Percentiles rank a stretch among this genome's conserved stretches.
These are phyloP conservation scores for Drosophila parthenogenetica DNA, from an alignment of 2,888 invertebrate species.

Conservation along the genomic window DNA sequence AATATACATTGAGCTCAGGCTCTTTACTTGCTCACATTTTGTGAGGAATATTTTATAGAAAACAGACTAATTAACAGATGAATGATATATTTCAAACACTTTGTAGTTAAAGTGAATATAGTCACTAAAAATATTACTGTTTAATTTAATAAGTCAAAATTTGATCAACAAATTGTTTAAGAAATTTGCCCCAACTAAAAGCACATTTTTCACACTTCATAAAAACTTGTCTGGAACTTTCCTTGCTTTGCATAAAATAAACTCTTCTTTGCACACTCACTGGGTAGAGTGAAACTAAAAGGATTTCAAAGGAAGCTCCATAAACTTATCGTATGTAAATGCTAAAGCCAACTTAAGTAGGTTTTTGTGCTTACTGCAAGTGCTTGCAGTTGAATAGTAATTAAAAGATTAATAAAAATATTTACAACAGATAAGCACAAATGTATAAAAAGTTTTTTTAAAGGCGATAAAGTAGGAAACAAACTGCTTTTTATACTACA, in stretches of 20 bases:
- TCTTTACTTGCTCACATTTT: too few relatives aligned
- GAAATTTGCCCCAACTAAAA: background rate
- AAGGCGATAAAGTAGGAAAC: background rate
- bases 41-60: too few relatives aligned
- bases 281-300: conserved; percentile 5
- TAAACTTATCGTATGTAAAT: conserved; percentile 12
- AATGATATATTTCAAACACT: too few relatives aligned
- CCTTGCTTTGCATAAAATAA: background rate
- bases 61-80: too few relatives aligned
- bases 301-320: conserved; percentile 6
- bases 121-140: too few relatives aligned
- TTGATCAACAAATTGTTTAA: background rate
- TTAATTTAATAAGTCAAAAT: too few relatives aligned
- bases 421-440: conserved; percentile 13
- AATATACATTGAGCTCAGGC: too few relatives aligned
- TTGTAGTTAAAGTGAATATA: too few relatives aligned
- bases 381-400: conserved; percentile 25
- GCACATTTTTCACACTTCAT: background rate
- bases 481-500: too few relatives aligned
- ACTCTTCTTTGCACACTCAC: background rate
- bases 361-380: background rate
- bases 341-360: conserved; percentile 11
- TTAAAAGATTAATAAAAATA: conserved; percentile 42
- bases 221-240: background rate
- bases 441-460: background rate